phyloP scores from a whole-genome alignment of 2,113 vertebrate genomes.

The Megaleporinus macrocephalus region DNA sequence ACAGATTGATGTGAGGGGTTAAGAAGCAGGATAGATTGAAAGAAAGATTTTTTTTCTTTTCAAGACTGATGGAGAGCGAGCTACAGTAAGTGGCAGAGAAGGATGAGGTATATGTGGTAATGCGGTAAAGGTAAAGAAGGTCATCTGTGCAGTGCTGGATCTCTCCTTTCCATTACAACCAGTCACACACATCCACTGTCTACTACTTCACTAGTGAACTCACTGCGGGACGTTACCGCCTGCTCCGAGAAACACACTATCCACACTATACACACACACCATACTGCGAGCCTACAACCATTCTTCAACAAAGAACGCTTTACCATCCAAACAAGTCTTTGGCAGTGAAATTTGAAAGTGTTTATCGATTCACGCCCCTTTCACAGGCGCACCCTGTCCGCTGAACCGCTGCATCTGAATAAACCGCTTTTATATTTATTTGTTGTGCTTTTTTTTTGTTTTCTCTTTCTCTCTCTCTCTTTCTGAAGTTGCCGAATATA shows the following conservation, averaged over 20 bases:
- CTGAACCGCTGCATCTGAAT: background rate
- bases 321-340: background rate
- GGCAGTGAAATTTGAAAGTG: background rate
- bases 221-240: background rate
- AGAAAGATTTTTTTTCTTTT: constrained; percentile 18
- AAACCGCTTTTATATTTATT: background rate
- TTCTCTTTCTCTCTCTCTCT: no score
- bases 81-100: constrained; percentile 23
- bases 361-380: background rate
- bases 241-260: background rate
- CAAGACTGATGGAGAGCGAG: constrained; percentile 9
- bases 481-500: background rate
- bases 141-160: constrained; percentile 29
- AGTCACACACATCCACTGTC: background rate
- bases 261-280: background rate
- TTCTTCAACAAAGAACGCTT: background rate
- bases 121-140: background rate
- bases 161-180: background rate
- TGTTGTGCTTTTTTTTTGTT: no score
- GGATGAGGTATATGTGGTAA: constrained; percentile 36
- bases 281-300: no score
- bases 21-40: constrained; percentile 49
- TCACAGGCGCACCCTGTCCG: background rate
- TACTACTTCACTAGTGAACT: background rate
- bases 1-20: constrained; percentile 51